Base-by-base conservation (phyloP, 2,888 invertebrate genomes). In the Trachelus iudaicus region DNA sequence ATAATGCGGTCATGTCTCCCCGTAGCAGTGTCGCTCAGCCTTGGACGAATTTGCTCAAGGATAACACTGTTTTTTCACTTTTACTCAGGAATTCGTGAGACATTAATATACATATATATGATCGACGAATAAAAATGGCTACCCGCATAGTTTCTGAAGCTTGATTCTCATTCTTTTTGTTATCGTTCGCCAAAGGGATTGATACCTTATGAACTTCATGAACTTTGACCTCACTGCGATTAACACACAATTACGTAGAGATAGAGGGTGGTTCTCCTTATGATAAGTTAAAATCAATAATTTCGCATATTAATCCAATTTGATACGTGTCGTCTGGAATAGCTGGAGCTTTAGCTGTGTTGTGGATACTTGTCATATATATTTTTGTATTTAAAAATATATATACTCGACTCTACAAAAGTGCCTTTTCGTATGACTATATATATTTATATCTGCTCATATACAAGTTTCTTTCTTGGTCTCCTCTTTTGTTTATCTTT, bases 21-120 rank as follows among this genome's bases (percentile, higher is more conserved):
- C 56, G 9, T 56, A 23, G 2, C 15, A 56, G 56, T 56, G 56
- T 56, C 56, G 56, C 40, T 56, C 79, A 80, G 81, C 83, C 83
- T 84, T 83, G 83, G 78, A 79, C 83, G 82, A 81, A 77, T 83
- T 82, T 81, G 75, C 73, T 68, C 82, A 81, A 83, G 81, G 82
- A 78, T 80, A 78, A 11, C 30, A 9, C 9, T 23, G 71, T 4
- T 30, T 71, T 71, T 71, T 71, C 71, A 71, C 71, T 71, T 71
- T 71, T 71, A 71, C 71, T 34, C 23, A 71, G 71, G 33, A 71
- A 71, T 33, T 71, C 56, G 56, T 56, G 23, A 9, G 56, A 56
- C 56, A 56, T 9, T 56, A 23, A 15, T 40, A 15, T 12, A 15
- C 4, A 9, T 12, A 15, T 15, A 9, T 23, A 56, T 9, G 23